Conservation (phyloP, 1,140 invertebrate genomes). For the Leptestheria dahalacensis region DNA sequence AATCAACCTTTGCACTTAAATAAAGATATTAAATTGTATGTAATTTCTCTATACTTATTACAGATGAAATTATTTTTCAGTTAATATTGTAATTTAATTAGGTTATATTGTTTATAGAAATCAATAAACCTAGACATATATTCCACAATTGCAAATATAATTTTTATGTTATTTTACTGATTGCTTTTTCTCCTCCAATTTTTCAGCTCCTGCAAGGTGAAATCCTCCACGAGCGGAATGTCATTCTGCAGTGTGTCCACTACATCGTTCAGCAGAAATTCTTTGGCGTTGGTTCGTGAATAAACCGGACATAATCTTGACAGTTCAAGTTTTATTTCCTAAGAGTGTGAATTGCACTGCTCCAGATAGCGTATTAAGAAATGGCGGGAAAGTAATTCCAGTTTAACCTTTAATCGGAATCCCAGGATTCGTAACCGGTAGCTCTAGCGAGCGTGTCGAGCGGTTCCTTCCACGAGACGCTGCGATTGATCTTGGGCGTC, state of each 20-base stretch:
- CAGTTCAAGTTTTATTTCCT: too few species aligned
- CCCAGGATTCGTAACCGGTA: background rate
- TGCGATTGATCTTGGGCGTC: background rate
- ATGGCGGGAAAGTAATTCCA: background rate
- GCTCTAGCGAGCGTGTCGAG: background rate
- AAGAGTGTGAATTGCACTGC: too few species aligned
- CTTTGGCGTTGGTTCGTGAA: slow-evolving; percentile 19
- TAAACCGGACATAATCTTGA: background rate
- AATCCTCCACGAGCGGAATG: slow-evolving; percentile 29
- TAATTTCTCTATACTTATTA: too few species aligned
- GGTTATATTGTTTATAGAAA: background rate
- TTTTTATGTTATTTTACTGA: background rate
- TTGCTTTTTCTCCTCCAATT: slow-evolving; percentile 10
- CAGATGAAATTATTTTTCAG: too few species aligned
- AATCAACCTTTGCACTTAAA: too few species aligned
- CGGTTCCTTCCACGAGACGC: background rate
- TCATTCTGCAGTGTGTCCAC: slow-evolving; percentile 29
- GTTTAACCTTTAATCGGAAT: background rate
- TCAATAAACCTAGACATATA: background rate
- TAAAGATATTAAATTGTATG: too few species aligned
- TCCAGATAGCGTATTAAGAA: background rate
- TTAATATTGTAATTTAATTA: background rate
- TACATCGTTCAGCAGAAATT: slow-evolving; percentile 28
- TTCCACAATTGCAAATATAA: background rate
- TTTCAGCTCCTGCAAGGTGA: slow-evolving; percentile 28